Evolutionary conservation across 2,797 vertebrate species (phyloP).

Genomic region (Melanotaenia nigrans): DNA sequence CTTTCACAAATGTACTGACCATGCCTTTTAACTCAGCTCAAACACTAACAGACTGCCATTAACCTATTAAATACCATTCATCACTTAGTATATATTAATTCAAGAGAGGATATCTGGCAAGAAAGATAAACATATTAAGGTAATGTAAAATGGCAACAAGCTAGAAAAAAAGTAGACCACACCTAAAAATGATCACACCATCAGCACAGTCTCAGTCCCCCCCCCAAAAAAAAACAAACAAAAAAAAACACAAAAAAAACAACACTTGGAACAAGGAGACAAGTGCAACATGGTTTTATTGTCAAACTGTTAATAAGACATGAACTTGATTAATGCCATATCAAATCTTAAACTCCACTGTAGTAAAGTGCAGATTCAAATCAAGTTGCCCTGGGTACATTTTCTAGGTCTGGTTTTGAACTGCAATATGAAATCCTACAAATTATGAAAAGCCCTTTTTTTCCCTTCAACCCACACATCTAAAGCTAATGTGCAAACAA

Average conservation of each 20-base stretch:
- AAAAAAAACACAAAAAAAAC: constrained; percentile 10
- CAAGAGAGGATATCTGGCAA: not conserved
- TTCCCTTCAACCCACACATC: constrained; percentile 79
- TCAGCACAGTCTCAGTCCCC: no score
- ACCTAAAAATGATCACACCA: not conserved
- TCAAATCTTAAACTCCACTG: constrained; percentile 88
- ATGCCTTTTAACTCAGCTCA: not conserved
- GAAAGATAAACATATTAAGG: not conserved
- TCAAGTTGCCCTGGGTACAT: constrained; percentile 87
- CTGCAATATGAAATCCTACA: constrained; percentile 77
- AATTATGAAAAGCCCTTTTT: constrained; percentile 92
- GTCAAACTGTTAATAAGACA: constrained; percentile 93
- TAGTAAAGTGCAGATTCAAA: constrained; percentile 96
- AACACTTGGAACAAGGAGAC: constrained; percentile 49
- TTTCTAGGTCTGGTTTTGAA: constrained; percentile 82
- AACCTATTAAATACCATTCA: not conserved
- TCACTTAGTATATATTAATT: not conserved
- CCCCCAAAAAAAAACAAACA: not conserved
- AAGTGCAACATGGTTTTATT: constrained; percentile 90
- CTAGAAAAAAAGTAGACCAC: no score
- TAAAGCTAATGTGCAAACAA: constrained; percentile 87
- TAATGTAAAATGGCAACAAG: not conserved
- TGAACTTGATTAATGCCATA: constrained; percentile 90
- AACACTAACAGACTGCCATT: not conserved
- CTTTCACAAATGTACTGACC: not conserved